Conservation (phyloP, 1,140 invertebrate species). For the Lysiphlebus fabarum region DNA sequence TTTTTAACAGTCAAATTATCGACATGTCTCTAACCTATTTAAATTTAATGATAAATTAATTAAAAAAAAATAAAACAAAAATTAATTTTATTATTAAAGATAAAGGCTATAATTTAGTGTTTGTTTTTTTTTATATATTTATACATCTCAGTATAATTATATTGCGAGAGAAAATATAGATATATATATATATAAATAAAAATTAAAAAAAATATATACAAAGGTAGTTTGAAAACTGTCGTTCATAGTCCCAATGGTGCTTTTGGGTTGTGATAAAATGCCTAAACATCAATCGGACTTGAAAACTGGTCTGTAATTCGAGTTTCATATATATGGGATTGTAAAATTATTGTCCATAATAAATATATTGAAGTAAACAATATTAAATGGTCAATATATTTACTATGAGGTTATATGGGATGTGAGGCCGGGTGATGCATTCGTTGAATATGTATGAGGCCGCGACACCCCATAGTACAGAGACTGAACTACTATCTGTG, state of each 20-base stretch:
- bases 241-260: slow-evolving; percentile 27
- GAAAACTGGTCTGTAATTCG: slow-evolving; percentile 53
- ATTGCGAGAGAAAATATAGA: background rate
- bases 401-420: slow-evolving; percentile 31
- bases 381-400: slow-evolving; percentile 49
- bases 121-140: too few species aligned
- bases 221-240: too few species aligned
- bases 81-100: too few species aligned
- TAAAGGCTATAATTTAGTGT: too few species aligned
- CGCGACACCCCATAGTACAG: slow-evolving; percentile 50
- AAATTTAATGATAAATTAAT: slow-evolving; percentile 9
- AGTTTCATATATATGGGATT: slow-evolving; percentile 38
- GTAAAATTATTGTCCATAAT: slow-evolving; percentile 45
- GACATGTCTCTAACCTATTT: slow-evolving; percentile 21
- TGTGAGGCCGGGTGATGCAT: slow-evolving; percentile 47
- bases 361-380: slow-evolving; percentile 32
- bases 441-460: slow-evolving; percentile 55
- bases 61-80: too few species aligned
- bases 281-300: slow-evolving; percentile 53
- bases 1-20: slow-evolving; percentile 24
- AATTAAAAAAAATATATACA: too few species aligned
- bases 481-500: slow-evolving; percentile 53
- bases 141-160: too few species aligned
- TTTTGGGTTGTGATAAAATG: slow-evolving; percentile 47
- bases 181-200: too few species aligned